phyloP scores from a whole-genome alignment of 2,113 vertebrate genomes.

The Sinosuthora webbiana region DNA sequence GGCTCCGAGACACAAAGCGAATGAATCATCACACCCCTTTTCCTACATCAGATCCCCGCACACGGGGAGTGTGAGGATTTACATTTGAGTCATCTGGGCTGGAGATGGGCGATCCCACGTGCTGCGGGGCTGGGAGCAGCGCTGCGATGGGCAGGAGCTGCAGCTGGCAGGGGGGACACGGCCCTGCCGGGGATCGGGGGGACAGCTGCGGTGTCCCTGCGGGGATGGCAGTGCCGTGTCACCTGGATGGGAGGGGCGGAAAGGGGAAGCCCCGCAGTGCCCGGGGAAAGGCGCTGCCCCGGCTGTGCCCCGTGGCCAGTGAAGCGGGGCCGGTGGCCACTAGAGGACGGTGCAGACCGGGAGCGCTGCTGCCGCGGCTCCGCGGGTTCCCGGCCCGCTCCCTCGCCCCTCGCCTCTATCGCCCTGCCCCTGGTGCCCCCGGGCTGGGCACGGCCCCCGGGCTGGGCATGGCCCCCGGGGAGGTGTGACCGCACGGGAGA shows the following conservation, averaged over 20 bases:
- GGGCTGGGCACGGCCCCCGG: background rate
- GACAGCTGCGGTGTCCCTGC: accelerated
- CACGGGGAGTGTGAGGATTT: background rate
- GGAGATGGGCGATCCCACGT: accelerated
- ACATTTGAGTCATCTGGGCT: background rate
- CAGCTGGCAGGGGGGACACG: accelerated
- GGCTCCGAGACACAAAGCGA: accelerated
- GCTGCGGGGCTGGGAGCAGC: background rate
- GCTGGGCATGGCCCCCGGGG: background rate
- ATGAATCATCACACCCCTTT: background rate
- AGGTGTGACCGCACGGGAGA: accelerated
- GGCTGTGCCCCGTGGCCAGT: background rate
- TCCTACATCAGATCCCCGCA: background rate
- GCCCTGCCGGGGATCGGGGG: accelerated
- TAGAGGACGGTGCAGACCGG: conserved; percentile 45
- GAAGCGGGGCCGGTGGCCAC: background rate
- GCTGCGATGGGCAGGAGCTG: background rate
- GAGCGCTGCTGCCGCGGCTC: background rate
- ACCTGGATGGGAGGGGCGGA: accelerated
- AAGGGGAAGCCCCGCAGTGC: accelerated
- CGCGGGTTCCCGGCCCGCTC: background rate
- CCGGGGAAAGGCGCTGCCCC: too few species aligned
- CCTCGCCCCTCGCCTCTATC: accelerated
- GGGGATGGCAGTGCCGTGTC: accelerated
- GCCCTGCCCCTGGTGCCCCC: background rate